Evolutionary conservation across 2,797 vertebrate species (phyloP), one percentile per base, ranked within the genome.

Genomic region (Neosilurus hyrtlii): DNA sequence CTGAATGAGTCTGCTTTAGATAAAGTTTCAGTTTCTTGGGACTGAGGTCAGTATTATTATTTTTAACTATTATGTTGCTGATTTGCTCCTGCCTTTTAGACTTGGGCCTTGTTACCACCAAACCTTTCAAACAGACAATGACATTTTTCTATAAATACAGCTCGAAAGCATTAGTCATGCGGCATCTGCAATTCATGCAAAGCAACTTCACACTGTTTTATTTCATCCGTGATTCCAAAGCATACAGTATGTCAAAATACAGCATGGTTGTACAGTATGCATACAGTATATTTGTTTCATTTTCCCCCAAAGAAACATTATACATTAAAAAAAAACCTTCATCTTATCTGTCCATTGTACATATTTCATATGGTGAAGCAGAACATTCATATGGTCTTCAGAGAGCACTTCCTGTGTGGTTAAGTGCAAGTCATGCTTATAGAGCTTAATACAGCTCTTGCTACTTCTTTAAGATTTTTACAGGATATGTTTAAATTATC

Each of bases 371-470:
- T 30, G 30, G 67, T 9, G 56, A 43, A n/a, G 15, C 30, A 15
- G 16, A 51, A 81, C 37, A 71, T 72, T 16, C n/a, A 81, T 54
- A 56, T 72, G 68, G 79, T 72, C 79, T 81, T 81, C 12, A 71
- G 67, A 16, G 22, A 61, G 67, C 67, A 59, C 0, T 71, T 81
- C 80, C 80, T 35, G 78, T 18, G 80, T 56, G 61, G 3, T 71
- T 59, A 81, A 71, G 67, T 71, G 35, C 37, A 72, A 70, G 54
- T 9, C 22, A 71, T 70, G 35, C 65, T 80, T 59, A 70, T 8
- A 24, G 15, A 52, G 68, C 57, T 52, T 62, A 62, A 43, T 63
- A 73, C 11, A 37, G 37, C 49, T 62, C 37, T 72, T 59, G 66
- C 72, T 63, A 72, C 80, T 72, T 26, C 35, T 62, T 62, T 30